Conservation (phyloP, 35 echinoderm and acorn worm genomes). For the Holothuria glaberrima region DNA sequence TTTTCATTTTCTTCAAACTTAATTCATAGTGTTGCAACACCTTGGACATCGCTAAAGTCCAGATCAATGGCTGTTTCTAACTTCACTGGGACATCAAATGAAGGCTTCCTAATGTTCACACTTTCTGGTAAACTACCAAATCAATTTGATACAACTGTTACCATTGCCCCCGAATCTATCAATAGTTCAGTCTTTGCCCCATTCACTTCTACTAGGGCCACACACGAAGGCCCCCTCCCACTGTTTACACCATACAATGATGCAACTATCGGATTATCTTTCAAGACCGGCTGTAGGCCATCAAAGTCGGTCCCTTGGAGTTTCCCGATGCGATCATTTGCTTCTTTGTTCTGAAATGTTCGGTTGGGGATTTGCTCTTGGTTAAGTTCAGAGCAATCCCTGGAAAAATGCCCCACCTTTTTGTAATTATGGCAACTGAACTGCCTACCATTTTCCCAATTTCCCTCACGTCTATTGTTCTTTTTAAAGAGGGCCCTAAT, state of each 20-base stretch:
- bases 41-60: neutral
- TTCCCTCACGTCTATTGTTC: neutral
- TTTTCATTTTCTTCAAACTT: too few species aligned
- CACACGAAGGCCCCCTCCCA: neutral
- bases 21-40: neutral
- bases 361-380: neutral
- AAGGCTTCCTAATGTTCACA: neutral
- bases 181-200: neutral
- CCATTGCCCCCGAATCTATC: conserved; percentile 23
- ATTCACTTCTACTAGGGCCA: neutral
- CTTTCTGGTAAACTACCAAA: neutral
- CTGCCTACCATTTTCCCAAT: neutral
- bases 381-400: neutral
- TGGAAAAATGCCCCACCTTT: neutral
- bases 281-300: neutral
- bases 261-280: neutral
- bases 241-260: neutral
- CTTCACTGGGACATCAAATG: neutral
- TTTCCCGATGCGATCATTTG: neutral
- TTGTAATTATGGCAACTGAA: neutral
- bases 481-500: neutral
- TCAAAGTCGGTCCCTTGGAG: neutral
- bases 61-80: conserved; percentile 22
- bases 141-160: conserved; percentile 39
- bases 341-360: neutral